Conservation (phyloP, 2,113 vertebrate species). For the Hepsetus odoe region DNA sequence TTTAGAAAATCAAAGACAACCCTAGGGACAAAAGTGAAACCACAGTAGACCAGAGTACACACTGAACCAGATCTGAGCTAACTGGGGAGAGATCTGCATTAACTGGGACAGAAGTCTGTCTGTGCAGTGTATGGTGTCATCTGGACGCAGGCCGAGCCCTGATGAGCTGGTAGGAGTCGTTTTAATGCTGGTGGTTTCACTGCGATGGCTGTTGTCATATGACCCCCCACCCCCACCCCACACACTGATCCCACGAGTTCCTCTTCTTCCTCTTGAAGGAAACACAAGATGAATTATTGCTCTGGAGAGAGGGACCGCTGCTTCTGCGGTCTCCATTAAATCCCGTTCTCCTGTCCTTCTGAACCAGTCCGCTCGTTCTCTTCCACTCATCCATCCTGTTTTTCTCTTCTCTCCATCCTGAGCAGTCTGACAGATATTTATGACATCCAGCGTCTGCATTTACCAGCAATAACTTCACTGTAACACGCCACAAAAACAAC, state of each 20-base stretch:
- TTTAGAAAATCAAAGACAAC: too few relatives aligned
- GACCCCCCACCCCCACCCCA: not conserved
- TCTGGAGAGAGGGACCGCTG: slow-evolving; percentile 4
- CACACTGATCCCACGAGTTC: not conserved
- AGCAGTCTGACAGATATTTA: slow-evolving; percentile 35
- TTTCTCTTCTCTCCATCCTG: slow-evolving; percentile 21
- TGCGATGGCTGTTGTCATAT: slow-evolving; percentile 5
- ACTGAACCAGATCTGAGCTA: too few relatives aligned
- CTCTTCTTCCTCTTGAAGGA: slow-evolving; percentile 31
- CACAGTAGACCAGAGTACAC: too few relatives aligned
- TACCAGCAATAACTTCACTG: not conserved
- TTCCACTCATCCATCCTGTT: not conserved
- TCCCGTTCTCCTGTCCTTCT: slow-evolving; percentile 5
- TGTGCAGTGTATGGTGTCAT: too few relatives aligned
- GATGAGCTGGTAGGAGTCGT: not conserved
- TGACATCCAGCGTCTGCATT: not conserved
- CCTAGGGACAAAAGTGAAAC: too few relatives aligned
- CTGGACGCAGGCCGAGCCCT: not conserved
- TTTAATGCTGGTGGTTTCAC: not conserved
- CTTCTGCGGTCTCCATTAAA: slow-evolving; percentile 54
- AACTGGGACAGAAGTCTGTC: too few relatives aligned
- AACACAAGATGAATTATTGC: slow-evolving; percentile 46
- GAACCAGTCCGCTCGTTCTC: not conserved
- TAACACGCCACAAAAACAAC: too few relatives aligned
- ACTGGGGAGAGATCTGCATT: too few relatives aligned